phyloP scores from a whole-genome alignment of 2,797 vertebrate genomes.

The Micromesistius poutassou region DNA sequence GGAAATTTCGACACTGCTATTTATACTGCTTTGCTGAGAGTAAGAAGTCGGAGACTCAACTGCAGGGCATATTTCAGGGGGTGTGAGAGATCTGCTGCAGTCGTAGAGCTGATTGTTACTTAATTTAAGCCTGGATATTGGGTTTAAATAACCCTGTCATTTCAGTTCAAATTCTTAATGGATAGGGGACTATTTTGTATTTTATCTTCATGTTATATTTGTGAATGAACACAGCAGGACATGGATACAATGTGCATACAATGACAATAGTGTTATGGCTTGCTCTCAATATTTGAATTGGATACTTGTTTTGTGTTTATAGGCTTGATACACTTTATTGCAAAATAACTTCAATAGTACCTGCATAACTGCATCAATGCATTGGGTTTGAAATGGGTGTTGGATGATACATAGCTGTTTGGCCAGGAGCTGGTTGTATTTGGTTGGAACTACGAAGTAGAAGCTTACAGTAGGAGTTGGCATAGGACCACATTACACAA shows the following conservation, averaged over 20 bases:
- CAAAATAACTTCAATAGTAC: not conserved
- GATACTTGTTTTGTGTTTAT: not conserved
- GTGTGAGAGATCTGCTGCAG: not conserved
- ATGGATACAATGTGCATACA: not conserved
- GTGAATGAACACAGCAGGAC: not conserved
- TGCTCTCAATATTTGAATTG: not conserved
- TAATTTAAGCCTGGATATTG: conserved; percentile 1
- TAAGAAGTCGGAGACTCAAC: not conserved
- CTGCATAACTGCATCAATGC: not conserved
- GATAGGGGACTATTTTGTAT: not conserved
- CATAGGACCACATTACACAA: not conserved
- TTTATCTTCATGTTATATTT: not conserved
- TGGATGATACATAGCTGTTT: not conserved
- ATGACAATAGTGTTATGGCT: not conserved
- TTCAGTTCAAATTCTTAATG: not conserved
- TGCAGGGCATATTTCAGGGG: not conserved
- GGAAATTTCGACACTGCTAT: conserved; percentile 20
- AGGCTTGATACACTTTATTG: not conserved
- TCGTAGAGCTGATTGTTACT: not conserved
- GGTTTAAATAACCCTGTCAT: not conserved
- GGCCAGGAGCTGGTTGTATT: not conserved
- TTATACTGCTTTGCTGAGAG: conserved; percentile 20
- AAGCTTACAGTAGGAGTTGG: not conserved
- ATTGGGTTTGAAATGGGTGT: not conserved
- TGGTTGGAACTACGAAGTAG: not conserved